Percentiles rank a stretch among this genome's conserved stretches.
phyloP scores from a whole-genome alignment of 2,113 vertebrate species.

The Macrotus californicus region DNA sequence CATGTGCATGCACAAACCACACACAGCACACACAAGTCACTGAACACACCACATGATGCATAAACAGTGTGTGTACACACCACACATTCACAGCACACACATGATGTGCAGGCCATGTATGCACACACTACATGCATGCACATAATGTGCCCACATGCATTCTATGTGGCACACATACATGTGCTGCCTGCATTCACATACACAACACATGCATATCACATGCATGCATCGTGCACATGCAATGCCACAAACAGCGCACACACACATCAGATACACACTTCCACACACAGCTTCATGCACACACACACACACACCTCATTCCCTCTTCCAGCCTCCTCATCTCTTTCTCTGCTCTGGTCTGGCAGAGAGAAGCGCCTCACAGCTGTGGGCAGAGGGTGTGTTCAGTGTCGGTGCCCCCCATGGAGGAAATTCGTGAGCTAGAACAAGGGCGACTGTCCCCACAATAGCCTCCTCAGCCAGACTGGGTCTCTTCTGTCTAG shows the following conservation, averaged over 20 bases:
- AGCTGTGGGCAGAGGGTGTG: not conserved
- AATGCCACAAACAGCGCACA: too few species aligned
- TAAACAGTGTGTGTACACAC: too few species aligned
- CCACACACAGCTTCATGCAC: not conserved
- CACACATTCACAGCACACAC: not conserved
- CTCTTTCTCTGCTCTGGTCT: too few species aligned
- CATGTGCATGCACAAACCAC: too few species aligned
- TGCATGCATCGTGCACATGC: rapidly evolving
- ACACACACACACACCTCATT: not conserved
- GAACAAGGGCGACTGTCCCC: too few species aligned
- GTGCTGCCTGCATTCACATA: too few species aligned
- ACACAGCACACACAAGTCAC: not conserved
- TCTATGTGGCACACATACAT: too few species aligned
- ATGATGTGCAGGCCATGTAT: not conserved
- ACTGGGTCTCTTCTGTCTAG: not conserved
- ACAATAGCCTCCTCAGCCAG: not conserved
- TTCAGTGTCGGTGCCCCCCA: rapidly evolving
- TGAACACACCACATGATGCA: not conserved
- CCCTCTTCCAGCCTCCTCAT: not conserved
- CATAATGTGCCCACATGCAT: too few species aligned
- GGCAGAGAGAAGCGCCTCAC: too few species aligned
- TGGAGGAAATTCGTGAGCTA: not conserved
- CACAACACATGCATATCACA: not conserved
- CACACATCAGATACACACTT: too few species aligned
- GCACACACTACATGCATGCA: too few species aligned